Evolutionary conservation across 1,140 invertebrate genomes (phyloP), one percentile per base, ranked within the genome.

Genomic region (Lutraria rhynchaena): DNA sequence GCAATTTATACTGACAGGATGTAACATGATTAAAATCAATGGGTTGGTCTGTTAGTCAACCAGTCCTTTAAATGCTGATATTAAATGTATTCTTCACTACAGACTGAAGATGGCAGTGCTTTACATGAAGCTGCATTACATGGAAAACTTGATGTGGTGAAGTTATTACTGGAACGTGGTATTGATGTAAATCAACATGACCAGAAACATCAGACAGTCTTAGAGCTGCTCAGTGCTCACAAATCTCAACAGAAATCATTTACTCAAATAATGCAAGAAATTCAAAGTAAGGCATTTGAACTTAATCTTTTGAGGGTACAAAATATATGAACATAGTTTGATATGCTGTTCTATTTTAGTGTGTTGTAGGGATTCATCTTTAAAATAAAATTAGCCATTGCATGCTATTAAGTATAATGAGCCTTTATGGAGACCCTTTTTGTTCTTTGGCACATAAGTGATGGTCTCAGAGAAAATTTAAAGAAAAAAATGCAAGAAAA

Each of bases 111-210:
- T 33, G 98, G 98, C 0, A 98, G 97, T 1, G 97, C 98, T 0
- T 94, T 99, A 78, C 98, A 99, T 93, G 97, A 99, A 89, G 98
- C 98, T 1, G 97, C 97, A 0, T 94, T 98, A 7, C 98, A 96
- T 92, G 98, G 98, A 63, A 99, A 99, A 93, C 95, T 96, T 83
- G 96, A 97, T 83, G 97, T 98, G 33, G 97, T 98, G 4, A 94
- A 95, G 67, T 94, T 96, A 0, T 93, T 99, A 19, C 91, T 99
- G 5, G 95, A 96, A 53, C 87, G 89, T 87, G 93, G 93, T 92
- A 88, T 97, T 29, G 96, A 98, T 92, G 93, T 97, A 17, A 94
- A 95, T 74, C 95, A 96, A 53, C 93, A 95, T 15, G 96, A 99
- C 89, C 94, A 94, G 19, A 94, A 95, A 74, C 95, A 95, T 78